These are phyloP conservation scores for Baccha elongata DNA, from an alignment of 2,888 invertebrate genomes.

Conservation along the genomic window DNA sequence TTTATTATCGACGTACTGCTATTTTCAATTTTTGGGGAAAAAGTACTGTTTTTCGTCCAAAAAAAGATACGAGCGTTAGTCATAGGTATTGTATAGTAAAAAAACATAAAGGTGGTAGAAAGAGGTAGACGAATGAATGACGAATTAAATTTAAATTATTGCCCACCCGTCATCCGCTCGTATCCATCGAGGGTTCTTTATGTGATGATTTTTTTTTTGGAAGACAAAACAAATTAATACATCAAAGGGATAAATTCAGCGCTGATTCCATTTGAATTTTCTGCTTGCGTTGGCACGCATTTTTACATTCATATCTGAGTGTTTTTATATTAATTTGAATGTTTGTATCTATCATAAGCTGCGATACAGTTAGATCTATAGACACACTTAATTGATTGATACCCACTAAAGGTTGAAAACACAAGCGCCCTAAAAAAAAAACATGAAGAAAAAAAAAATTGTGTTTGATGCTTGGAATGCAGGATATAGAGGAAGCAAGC, in stretches of 20 bases:
- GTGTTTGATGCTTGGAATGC: conserved; percentile 57
- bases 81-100: neutral
- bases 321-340: conserved; percentile 68
- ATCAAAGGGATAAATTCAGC: conserved; percentile 73
- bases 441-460: neutral
- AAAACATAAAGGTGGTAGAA: neutral
- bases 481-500: conserved; percentile 16
- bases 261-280: conserved; percentile 74
- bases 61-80: too few species aligned
- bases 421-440: conserved; percentile 5
- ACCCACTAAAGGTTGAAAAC: conserved; percentile 58
- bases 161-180: conserved; percentile 21
- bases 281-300: conserved; percentile 73
- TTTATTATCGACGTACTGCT: too few species aligned
- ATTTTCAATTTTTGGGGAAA: too few species aligned
- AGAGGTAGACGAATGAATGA: conserved; percentile 28
- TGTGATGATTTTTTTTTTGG: conserved; percentile 20
- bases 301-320: conserved; percentile 73
- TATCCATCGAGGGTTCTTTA: conserved; percentile 35
- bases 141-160: conserved; percentile 68
- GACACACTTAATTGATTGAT: conserved; percentile 69
- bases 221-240: conserved; percentile 69
- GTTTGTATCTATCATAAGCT: conserved; percentile 34
- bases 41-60: too few species aligned
- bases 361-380: conserved; percentile 36